phyloP scores from a whole-genome alignment of 2,797 vertebrate genomes.

The Gastrophryne carolinensis region DNA sequence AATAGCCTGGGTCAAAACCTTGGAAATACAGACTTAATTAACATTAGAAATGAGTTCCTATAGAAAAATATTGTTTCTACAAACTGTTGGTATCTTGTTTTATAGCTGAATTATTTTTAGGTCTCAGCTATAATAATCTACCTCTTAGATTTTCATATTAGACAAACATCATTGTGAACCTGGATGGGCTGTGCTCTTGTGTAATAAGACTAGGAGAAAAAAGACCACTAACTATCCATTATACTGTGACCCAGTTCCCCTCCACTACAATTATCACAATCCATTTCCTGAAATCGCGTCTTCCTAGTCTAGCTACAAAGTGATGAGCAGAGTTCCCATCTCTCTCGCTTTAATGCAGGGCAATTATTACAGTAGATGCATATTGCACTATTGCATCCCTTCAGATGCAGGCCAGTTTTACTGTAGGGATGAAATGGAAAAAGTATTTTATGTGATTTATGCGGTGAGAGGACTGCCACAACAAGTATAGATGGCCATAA shows the following conservation, averaged over 20 bases:
- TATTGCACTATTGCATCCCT: background rate
- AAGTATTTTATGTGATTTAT: constrained; percentile 38
- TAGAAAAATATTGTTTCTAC: background rate
- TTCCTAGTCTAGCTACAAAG: constrained; percentile 15
- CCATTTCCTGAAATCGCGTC: constrained; percentile 30
- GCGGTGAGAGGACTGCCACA: constrained; percentile 28
- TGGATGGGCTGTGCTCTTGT: background rate
- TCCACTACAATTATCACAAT: constrained; percentile 25
- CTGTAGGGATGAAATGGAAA: constrained; percentile 39
- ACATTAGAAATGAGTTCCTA: too few relatives aligned
- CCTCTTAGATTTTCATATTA: background rate
- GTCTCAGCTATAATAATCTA: background rate
- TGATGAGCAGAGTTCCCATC: constrained; percentile 28
- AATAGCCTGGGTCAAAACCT: background rate
- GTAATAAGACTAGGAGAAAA: background rate
- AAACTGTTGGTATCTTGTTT: background rate
- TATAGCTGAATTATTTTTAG: background rate
- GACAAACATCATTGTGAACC: background rate
- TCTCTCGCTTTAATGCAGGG: constrained; percentile 23
- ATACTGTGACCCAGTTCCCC: constrained; percentile 14
- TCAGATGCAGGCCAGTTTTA: constrained; percentile 20
- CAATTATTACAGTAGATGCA: constrained; percentile 25
- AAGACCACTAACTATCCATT: background rate
- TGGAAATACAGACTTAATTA: background rate
- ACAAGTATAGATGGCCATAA: constrained; percentile 21